These are phyloP conservation scores for Drosophila littoralis DNA, from an alignment of 1,140 invertebrate species.

Conservation along the genomic window DNA sequence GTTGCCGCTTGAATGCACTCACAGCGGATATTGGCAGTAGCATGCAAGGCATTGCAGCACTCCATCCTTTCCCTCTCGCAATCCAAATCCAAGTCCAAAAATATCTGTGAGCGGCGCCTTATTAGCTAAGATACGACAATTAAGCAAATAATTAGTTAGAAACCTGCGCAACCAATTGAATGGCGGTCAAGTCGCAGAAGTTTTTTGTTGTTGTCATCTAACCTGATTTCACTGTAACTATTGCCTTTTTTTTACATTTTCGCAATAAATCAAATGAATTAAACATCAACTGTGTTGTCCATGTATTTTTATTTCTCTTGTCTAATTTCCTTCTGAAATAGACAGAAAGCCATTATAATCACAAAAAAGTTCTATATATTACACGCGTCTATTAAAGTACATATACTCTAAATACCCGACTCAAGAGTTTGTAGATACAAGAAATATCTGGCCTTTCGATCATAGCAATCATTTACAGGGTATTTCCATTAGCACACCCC, in stretches of 20 bases:
- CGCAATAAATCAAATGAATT: slow-evolving; percentile 8
- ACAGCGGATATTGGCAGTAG: slow-evolving; percentile 68
- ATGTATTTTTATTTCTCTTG: too few relatives aligned
- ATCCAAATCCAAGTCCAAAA: too few relatives aligned
- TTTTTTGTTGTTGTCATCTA: neutral
- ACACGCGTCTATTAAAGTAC: too few relatives aligned
- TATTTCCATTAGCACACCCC: neutral
- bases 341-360: too few relatives aligned
- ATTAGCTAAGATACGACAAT: slow-evolving; percentile 23
- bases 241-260: neutral
- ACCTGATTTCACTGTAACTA: neutral
- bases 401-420: too few relatives aligned
- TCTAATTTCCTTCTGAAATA: too few relatives aligned
- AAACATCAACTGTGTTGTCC: neutral
- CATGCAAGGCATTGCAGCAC: slow-evolving; percentile 15
- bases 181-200: neutral
- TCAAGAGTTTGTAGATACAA: too few relatives aligned
- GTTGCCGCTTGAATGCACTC: slow-evolving; percentile 73
- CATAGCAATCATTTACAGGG: neutral
- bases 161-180: slow-evolving; percentile 3
- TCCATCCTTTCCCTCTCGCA: neutral
- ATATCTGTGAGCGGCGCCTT: slow-evolving; percentile 23
- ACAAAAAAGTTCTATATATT: too few relatives aligned
- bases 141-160: slow-evolving; percentile 3
- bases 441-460: neutral